Evolutionary conservation across 2,888 invertebrate species (phyloP).

Genomic region (Clivina fossor): DNA sequence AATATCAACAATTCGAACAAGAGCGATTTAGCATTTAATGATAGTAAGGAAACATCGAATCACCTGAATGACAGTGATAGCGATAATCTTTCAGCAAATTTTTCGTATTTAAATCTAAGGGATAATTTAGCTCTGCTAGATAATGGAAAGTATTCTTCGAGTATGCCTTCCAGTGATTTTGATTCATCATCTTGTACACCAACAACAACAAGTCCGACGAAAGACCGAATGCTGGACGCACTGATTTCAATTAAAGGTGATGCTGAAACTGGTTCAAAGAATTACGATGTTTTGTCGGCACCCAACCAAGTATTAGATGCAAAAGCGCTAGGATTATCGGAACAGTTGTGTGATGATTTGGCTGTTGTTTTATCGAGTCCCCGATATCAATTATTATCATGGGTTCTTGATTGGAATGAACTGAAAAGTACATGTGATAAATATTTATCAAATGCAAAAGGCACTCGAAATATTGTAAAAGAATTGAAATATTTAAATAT

Average conservation of each 20-base stretch:
- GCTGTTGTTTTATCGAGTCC: constrained; percentile 71
- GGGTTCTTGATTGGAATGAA: constrained; percentile 66
- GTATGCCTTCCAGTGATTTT: constrained; percentile 10
- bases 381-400: constrained; percentile 69
- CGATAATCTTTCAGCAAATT: too few relatives aligned
- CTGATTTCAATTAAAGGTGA: constrained; percentile 58
- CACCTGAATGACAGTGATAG: constrained; percentile 40
- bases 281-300: constrained; percentile 46
- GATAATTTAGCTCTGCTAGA: constrained; percentile 27
- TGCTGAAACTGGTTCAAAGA: constrained; percentile 52
- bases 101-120: too few relatives aligned
- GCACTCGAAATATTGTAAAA: constrained; percentile 66
- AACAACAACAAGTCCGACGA: constrained; percentile 8
- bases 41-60: constrained; percentile 7
- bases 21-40: constrained; percentile 42
- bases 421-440: constrained; percentile 59
- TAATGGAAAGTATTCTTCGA: constrained; percentile 28
- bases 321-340: constrained; percentile 65
- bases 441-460: constrained; percentile 59
- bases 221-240: constrained; percentile 46
- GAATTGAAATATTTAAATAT: constrained; percentile 75
- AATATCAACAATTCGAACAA: too few relatives aligned
- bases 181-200: neutral
- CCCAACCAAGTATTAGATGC: constrained; percentile 55
- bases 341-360: constrained; percentile 69